Base-by-base conservation (phyloP, 1,140 invertebrate species). In the Phenacoccus solenopsis region DNA sequence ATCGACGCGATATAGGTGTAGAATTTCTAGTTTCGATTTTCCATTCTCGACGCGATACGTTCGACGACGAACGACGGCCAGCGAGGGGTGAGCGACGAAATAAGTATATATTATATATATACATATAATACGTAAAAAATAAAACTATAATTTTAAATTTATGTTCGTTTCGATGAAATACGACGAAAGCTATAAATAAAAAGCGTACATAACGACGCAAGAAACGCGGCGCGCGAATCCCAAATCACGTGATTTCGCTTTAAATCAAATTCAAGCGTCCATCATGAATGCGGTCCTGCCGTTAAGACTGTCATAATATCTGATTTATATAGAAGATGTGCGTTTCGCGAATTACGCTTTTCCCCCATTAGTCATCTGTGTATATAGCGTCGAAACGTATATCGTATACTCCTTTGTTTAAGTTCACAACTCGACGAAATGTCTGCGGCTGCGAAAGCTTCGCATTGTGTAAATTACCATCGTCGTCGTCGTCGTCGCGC, bases 271-370 rank as follows among this genome's bases (percentile, higher is more conserved):
- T 49, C 38, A 49, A 49, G 20, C 38, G 38, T 49, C 38, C 38
- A 49, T 49, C 38, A 49, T 49, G 38, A 49, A 49, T 49, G 38
- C 38, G 38, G 38, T 49, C 12, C 38, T n/a, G 38, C 38, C 38
- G 38, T 49, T 49, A 49, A 49, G 38, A 49, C 38, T 49, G 38
- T 49, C 38, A 49, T 49, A 49, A 49, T 49, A 49, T 49, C 38
- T 49, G 38, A 49, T 49, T 49, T 49, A 49, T 49, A 49, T 49
- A 49, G 38, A 49, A 49, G 38, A 49, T 49, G 38, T 49, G 38
- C 38, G 38, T 49, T 49, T 49, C 20, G 38, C 38, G 38, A 49
- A 49, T 49, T 49, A 49, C 20, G 38, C 38, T 49, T 49, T 49
- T 49, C 38, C 38, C 38, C 38, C 38, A 49, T 49, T 49, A 49